phyloP scores from a whole-genome alignment of 2,113 vertebrate genomes.

The Heloderma charlesbogerti region DNA sequence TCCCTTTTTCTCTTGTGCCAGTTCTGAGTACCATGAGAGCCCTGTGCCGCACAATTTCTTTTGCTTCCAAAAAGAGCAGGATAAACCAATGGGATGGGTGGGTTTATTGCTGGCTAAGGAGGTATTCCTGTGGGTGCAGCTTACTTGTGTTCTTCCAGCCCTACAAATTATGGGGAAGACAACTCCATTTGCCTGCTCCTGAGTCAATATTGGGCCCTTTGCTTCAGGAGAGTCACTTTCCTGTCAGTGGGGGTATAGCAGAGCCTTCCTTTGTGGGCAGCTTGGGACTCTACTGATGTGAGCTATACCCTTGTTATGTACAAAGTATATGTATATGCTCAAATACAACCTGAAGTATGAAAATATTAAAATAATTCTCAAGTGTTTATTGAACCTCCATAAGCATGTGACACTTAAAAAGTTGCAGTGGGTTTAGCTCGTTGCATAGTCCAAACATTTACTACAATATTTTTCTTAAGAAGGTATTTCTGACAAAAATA shows the following conservation, averaged over 20 bases:
- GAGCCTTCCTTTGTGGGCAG: neutral
- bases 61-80: neutral
- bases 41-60: neutral
- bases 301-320: neutral
- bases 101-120: neutral
- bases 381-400: neutral
- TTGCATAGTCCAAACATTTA: conserved; percentile 24
- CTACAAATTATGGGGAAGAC: neutral
- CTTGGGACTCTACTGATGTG: neutral
- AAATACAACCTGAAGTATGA: neutral
- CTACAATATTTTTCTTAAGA: conserved; percentile 26
- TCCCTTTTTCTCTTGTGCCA: neutral
- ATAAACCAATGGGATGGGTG: neutral
- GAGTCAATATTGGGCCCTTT: neutral
- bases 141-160: neutral
- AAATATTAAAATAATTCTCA: conserved; percentile 25
- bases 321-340: too few relatives aligned
- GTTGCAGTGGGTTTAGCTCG: conserved; percentile 8
- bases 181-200: neutral
- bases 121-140: neutral
- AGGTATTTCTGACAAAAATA: conserved; percentile 8
- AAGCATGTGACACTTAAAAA: neutral
- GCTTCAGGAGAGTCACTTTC: neutral
- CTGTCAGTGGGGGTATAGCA: neutral
- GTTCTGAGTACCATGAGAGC: neutral